Evolutionary conservation across 2,888 invertebrate species (phyloP), one percentile per base, ranked within the genome.

Genomic region (Homarus gammarus): DNA sequence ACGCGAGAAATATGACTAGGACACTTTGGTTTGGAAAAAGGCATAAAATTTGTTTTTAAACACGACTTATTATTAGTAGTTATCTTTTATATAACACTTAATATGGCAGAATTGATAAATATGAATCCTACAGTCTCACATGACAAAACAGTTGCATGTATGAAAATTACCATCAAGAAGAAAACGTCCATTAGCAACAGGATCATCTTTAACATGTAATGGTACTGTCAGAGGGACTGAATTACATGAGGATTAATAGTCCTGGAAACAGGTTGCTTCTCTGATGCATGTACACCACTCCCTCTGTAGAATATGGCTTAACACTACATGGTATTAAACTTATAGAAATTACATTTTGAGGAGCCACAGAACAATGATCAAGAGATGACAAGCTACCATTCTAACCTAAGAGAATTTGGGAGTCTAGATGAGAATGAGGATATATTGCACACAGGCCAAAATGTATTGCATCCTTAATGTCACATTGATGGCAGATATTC

Each of bases 1-100:
- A 85, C 87, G 72, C 73, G 81, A 89, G 79, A 87, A 82, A 82
- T 87, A 87, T 89, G 89, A 89, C 89, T 89, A 89, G 89, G 89
- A 89, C 89, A 89, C 89, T 89, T 89, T 89, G 89, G 89, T 89
- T 84, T 89, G 89, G 89, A 89, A 89, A 89, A 89, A 89, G 89
- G 89, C 89, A 89, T 89, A 89, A 85, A 89, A 85, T 79, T 89
- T 89, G 84, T 89, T 89, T 83, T 84, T 75, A 68, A 89, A 89
- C 89, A 89, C 79, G 79, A 89, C 89, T 89, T 89, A 89, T 78
- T 89, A 89, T 70, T 89, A 85, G 68, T 85, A 85, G 87, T 89
- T 68, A 87, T 84, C 81, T 89, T 89, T 89, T 85, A 89, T 84
- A 89, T 89, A 89, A 89, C 89, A 89, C 84, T 89, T 89, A 89